phyloP scores from a whole-genome alignment of 1,140 invertebrate genomes.

The Magallana ariakensis region DNA sequence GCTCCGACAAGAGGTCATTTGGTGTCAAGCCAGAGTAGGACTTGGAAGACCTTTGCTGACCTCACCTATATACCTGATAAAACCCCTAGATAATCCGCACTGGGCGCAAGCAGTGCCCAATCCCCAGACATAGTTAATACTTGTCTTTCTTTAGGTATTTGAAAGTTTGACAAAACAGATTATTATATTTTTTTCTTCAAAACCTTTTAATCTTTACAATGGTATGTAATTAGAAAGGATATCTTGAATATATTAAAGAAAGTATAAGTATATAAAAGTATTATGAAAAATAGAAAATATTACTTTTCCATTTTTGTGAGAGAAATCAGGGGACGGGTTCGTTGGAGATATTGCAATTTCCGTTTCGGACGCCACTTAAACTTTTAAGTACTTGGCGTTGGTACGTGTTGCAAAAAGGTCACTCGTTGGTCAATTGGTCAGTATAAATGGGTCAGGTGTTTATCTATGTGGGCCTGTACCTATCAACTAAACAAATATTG shows the following conservation, averaged over 20 bases:
- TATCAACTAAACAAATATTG: constrained; percentile 36
- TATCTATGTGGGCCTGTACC: constrained; percentile 27
- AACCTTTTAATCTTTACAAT: no score
- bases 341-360: constrained; percentile 8
- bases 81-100: constrained; percentile 13
- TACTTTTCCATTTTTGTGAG: no score
- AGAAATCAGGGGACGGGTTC: neutral
- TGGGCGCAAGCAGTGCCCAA: constrained; percentile 26
- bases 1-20: constrained; percentile 53
- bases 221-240: no score
- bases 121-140: neutral
- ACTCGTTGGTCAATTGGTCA: constrained; percentile 30
- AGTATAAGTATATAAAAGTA: no score
- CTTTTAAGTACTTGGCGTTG: neutral
- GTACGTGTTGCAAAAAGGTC: constrained; percentile 23
- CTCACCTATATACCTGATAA: constrained; percentile 42
- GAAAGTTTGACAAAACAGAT: neutral
- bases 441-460: constrained; percentile 26
- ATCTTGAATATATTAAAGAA: no score
- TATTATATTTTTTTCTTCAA: no score
- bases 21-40: constrained; percentile 50
- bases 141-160: neutral
- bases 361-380: constrained; percentile 3
- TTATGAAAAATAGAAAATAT: no score
- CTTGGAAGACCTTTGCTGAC: constrained; percentile 57